Conservation (phyloP, 2,113 vertebrate genomes). For the Dromaius novaehollandiae region DNA sequence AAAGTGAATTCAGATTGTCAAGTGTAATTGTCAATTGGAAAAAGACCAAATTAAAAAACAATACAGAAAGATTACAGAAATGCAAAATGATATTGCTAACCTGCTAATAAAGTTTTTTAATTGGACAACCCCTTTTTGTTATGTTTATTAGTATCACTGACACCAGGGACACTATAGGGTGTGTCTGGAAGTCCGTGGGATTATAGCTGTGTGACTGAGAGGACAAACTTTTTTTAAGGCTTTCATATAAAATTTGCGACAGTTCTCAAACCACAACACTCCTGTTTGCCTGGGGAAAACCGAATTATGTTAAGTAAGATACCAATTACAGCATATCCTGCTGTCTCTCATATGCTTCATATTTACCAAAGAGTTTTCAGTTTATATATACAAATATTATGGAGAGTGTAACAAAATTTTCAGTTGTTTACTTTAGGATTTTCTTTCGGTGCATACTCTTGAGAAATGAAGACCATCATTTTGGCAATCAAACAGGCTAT, state of each 20-base stretch:
- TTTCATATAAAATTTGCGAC: background rate
- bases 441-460: background rate
- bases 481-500: background rate
- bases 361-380: background rate
- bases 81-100: background rate
- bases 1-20: background rate
- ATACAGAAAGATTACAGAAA: background rate
- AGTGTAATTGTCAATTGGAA: background rate
- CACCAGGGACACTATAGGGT: background rate
- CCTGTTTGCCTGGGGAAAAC: background rate
- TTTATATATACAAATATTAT: background rate
- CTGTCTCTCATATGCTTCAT: background rate
- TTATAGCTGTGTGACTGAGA: background rate
- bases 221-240: background rate
- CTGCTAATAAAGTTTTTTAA: background rate
- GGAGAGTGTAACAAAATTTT: background rate
- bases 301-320: background rate
- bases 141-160: background rate
- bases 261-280: background rate
- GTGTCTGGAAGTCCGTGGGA: background rate
- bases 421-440: background rate
- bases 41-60: background rate
- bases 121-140: background rate
- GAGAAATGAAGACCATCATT: background rate
- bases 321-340: background rate